Evolutionary conservation across 2,888 invertebrate genomes (phyloP).

Genomic region (Himalopsyche anomala): DNA sequence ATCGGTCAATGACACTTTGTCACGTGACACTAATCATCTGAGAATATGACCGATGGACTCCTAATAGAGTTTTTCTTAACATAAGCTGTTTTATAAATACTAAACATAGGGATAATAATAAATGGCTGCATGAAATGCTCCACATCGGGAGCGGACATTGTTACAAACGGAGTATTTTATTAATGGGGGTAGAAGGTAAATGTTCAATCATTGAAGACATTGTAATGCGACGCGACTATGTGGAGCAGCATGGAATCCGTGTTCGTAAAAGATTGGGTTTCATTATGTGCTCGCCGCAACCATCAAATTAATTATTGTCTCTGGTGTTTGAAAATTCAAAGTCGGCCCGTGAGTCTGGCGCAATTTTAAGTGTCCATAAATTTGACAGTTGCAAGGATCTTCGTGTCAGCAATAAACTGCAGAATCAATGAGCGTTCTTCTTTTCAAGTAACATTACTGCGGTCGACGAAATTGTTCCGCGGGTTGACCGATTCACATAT

Average conservation of each 20-base stretch:
- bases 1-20: no score
- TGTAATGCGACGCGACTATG: no score
- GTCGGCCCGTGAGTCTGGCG: conserved; percentile 2
- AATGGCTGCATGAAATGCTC: no score
- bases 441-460: conserved; percentile 47
- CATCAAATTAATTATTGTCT: conserved; percentile 27
- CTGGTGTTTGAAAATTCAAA: conserved; percentile 24
- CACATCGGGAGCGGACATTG: no score
- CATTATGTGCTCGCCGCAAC: conserved; percentile 13
- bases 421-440: conserved; percentile 56
- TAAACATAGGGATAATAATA: no score
- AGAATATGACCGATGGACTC: no score
- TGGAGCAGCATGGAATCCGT: neutral
- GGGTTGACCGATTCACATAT: neutral
- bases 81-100: no score
- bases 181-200: no score
- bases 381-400: conserved; percentile 51
- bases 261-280: conserved; percentile 23
- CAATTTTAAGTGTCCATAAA: conserved; percentile 58
- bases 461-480: conserved; percentile 36
- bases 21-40: no score
- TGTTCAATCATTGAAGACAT: no score
- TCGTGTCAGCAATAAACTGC: conserved; percentile 45
- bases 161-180: no score
- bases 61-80: no score